Percentiles rank a stretch among this genome's conserved stretches.
Conservation (phyloP, 1,140 invertebrate genomes). For the Cecropterus lyciades region DNA sequence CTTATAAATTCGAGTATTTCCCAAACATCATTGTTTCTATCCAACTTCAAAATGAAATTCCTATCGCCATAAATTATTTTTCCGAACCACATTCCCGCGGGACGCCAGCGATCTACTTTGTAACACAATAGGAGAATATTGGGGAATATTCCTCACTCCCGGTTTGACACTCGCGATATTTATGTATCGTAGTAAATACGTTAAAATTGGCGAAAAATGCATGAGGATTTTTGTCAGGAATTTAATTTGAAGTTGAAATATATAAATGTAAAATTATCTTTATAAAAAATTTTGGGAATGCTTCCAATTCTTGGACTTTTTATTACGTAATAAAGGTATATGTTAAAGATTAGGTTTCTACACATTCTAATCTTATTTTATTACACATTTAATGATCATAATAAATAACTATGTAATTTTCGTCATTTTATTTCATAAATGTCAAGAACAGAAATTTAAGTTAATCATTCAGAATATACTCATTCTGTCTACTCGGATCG, state of each 20-base stretch:
- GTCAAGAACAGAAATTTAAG: too few relatives aligned
- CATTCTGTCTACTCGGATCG: too few relatives aligned
- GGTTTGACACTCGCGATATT: conserved; percentile 29
- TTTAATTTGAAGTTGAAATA: conserved; percentile 15
- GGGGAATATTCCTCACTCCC: conserved; percentile 34
- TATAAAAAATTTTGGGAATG: neutral
- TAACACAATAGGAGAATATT: conserved; percentile 35
- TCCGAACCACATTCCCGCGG: conserved; percentile 28
- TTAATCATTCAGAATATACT: too few relatives aligned
- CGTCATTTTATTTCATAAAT: too few relatives aligned
- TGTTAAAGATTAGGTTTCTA: too few relatives aligned
- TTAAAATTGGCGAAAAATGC: conserved; percentile 29
- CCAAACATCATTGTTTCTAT: conserved; percentile 25
- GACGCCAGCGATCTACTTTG: conserved; percentile 24
- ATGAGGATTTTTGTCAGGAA: conserved; percentile 14
- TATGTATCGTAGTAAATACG: conserved; percentile 26
- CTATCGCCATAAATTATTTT: conserved; percentile 33
- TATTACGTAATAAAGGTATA: too few relatives aligned
- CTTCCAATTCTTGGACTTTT: too few relatives aligned
- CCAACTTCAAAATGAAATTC: conserved; percentile 35
- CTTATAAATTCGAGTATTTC: conserved; percentile 12
- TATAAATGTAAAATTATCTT: conserved; percentile 1
- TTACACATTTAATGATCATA: too few relatives aligned
- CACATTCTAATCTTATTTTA: too few relatives aligned
- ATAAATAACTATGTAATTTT: too few relatives aligned